Base-by-base conservation (phyloP, 23 tunicate species). In the Styela clava region DNA sequence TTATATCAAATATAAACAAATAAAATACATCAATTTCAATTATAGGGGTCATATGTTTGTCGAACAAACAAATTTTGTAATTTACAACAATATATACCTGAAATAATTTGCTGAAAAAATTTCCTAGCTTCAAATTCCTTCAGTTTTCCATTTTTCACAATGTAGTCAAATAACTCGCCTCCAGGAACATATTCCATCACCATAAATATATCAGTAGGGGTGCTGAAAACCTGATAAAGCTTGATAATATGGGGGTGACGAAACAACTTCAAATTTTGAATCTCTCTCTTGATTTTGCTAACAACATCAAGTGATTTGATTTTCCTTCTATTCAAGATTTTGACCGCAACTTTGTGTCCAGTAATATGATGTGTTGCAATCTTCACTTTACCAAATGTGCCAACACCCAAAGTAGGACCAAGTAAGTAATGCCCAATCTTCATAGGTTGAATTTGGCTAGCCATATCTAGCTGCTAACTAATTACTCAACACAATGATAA, bases 121-220 rank as follows among this genome's bases (percentile, higher is more conserved):
- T 93, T 87, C 64, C 99, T 65, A 29, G 99, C 97, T 74, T 96
- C 99, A 78, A 36, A 62, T 73, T 96, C 99, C 52, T 85, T 78
- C 12, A 96, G 80, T 73, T 91, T 91, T 78, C 99, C 99, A 83
- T 96, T 88, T 52, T 84, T 84, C 34, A 93, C 96, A 70, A 96
- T 96, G 78, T 96, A 96, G 78, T 96, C 99, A 73, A 96, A 96
- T 35, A 96, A 73, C 62, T 96, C 99, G 9, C 99, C 99, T 28
- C 99, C 99, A 30, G 99, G 94, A 0, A 96, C 99, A 84, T 96
- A 96, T 87, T 96, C 99, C 99, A 96, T 96, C 2, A 96, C 99
- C 99, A 96, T 87, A 73, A 96, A 96, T 30, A 96, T 86, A 62
- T 96, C 99, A 20, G 99, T 96, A 0, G 99, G 99, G 0, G 97